Base-by-base conservation (phyloP, 2,797 vertebrate species). In the Tokudaia muenninki region DNA sequence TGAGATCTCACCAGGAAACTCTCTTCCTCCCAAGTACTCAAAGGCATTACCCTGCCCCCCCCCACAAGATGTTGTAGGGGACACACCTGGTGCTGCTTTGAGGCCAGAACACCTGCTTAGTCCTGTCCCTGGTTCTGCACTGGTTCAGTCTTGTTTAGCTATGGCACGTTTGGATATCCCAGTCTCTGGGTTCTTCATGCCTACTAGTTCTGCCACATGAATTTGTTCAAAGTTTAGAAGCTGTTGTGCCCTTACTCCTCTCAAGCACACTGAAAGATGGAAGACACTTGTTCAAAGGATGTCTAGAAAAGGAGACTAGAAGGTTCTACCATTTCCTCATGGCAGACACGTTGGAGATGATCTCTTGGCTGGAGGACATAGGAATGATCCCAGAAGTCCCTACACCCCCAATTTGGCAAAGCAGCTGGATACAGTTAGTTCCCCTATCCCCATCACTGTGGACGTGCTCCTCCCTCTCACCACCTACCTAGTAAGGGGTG, bases 1-100 rank as follows among this genome's bases (percentile, higher is more conserved):
- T 0, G 4, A 31, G 70, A 17, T 17, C 61, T 47, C 34, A 19
- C 92, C 52, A 95, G 90, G 94, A 97, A 97, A 94, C 13, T 0
- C 44, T 92, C 92, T 92, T 29, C 91, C 95, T 96, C 94, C 24
- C 90, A 41, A 92, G 90, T 22, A 93, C 47, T 78, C 11, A 1
- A 89, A 26, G 24, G 37, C 31, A 50, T 59, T 92, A 84, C n/a
- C 4, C 24, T 55, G 81, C 50, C 50, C 50, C 41, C 87, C 83
- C 21, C 19, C 82, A 95, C 67, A 59, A 94, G 65, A 44, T 8
- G 29, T 67, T 70, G 50, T 63, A 1, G 34, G 19, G 55, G 31
- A 21, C 1, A 9, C 31, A 29, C 92, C 93, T 97, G 93, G 83
- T 74, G 87, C 70, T 31, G 10, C 21, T 77, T 31, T 31, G 65